Percentiles rank a stretch among this genome's conserved stretches.
phyloP scores from a whole-genome alignment of 2,797 vertebrate genomes.

The Spatula versicolor region DNA sequence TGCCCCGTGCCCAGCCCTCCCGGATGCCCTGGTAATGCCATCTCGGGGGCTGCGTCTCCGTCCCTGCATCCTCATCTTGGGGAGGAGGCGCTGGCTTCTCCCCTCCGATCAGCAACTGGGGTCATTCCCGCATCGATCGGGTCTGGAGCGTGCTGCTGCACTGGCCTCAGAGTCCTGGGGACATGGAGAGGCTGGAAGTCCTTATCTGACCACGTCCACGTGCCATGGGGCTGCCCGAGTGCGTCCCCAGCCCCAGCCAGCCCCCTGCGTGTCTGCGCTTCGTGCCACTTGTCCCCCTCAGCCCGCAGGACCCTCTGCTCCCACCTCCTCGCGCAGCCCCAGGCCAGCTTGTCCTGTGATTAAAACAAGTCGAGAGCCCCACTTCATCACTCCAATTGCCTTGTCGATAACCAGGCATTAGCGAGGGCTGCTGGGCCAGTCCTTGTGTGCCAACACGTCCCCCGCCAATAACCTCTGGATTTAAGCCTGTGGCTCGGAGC shows the following conservation, averaged over 20 bases:
- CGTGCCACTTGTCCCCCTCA: accelerated
- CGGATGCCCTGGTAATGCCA: neutral
- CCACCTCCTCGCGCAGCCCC: neutral
- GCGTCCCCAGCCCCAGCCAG: accelerated
- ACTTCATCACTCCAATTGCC: neutral
- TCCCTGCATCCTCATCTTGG: accelerated
- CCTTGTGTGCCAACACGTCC: neutral
- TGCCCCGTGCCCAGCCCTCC: neutral
- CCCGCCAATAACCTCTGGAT: neutral
- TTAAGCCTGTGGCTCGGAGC: neutral
- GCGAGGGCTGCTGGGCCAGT: neutral
- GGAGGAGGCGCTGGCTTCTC: neutral
- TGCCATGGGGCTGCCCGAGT: accelerated
- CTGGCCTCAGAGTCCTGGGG: accelerated
- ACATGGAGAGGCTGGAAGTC: neutral
- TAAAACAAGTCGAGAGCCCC: neutral
- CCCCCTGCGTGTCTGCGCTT: neutral
- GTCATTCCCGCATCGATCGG: neutral
- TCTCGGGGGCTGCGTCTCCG: neutral
- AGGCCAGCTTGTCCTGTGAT: neutral
- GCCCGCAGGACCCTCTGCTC: accelerated
- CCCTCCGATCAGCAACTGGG: neutral
- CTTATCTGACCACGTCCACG: accelerated
- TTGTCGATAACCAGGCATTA: neutral
- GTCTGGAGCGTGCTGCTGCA: neutral